A percentile compares a stretch with the other conserved stretches of the same genome.
phyloP scores from a whole-genome alignment of 2,888 invertebrate genomes.

The Pecten maximus region DNA sequence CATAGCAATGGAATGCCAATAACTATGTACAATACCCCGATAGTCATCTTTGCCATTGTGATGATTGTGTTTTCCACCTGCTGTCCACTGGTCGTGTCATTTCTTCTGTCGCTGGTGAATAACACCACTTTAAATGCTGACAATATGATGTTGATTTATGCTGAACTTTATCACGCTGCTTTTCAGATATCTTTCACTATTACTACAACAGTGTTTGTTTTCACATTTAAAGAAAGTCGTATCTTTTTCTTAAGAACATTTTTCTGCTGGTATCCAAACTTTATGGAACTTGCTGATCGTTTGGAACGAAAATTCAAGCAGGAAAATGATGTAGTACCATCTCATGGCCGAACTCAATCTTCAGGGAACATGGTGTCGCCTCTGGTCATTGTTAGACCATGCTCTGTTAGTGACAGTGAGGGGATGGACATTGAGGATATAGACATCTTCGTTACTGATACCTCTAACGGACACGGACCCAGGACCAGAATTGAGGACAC shows the following conservation, averaged over 20 bases:
- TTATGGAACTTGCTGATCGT: slow-evolving; percentile 4
- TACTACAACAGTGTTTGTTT: not conserved
- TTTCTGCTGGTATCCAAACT: slow-evolving; percentile 14
- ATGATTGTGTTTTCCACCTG: slow-evolving; percentile 1
- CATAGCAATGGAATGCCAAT: not conserved
- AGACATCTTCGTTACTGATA: not conserved
- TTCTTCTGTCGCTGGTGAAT: not conserved
- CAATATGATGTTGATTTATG: not conserved
- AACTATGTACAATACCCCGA: not conserved
- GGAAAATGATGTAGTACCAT: not conserved
- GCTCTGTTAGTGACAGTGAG: not conserved
- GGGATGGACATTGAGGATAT: not conserved
- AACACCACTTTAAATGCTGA: not conserved
- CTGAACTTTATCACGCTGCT: not conserved
- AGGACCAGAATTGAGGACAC: not conserved
- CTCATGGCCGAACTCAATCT: not conserved
- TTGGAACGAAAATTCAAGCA: not conserved
- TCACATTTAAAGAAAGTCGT: not conserved
- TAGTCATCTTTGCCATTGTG: not conserved
- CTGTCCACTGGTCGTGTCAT: not conserved
- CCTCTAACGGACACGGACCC: not conserved
- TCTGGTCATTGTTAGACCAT: not conserved
- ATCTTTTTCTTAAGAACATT: not conserved
- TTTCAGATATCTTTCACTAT: not conserved
- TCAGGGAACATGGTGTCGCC: not conserved